Evolutionary conservation across 2,797 vertebrate species (phyloP), one percentile per base, ranked within the genome.

Genomic region (Danio aesculapii): DNA sequence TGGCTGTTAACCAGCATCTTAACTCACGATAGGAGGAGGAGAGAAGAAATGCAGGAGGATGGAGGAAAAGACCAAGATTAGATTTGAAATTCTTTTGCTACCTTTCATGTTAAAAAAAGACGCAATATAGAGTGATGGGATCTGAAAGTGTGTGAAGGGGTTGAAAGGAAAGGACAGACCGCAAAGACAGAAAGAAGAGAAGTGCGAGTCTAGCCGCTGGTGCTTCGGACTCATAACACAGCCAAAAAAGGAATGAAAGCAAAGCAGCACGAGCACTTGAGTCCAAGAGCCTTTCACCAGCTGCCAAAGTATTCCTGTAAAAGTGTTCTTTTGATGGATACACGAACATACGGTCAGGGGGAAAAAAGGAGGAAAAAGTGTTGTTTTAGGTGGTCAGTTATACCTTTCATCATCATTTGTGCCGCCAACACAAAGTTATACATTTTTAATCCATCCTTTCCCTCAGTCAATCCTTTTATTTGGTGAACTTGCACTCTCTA

Each of bases 231-330:
- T 10, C 52, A 88, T 84, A 92, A 91, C 92, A 93, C 88, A 82
- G 91, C 94, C 93, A 94, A 94, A 94, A 94, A 94, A 94, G 94
- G 93, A 93, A 92, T 89, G 81, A 92, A 92, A 89, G 88, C 41
- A 91, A 91, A 90, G 86, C 11, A 77, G 88, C 84, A 84, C 76
- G 8, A 84, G 88, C 87, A 50, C 50, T 89, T 52, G 87, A 43
- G 86, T 89, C 82, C 66, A 75, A 81, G 64, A 70, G 75, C 9
- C 81, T 84, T 87, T 81, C 81, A 11, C 59, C 52, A 84, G 88
- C 87, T 92, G 93, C 92, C 92, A 94, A 92, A 92, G 87, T 90
- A 91, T 94, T 94, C 93, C 92, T 92, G 92, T 93, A 92, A 94
- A 94, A 90, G 90, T 81, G 46, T 83, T 87, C 86, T 88, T 92